These are phyloP conservation scores for Galerucella calmariensis DNA, from an alignment of 2,888 invertebrate genomes.

Conservation along the genomic window DNA sequence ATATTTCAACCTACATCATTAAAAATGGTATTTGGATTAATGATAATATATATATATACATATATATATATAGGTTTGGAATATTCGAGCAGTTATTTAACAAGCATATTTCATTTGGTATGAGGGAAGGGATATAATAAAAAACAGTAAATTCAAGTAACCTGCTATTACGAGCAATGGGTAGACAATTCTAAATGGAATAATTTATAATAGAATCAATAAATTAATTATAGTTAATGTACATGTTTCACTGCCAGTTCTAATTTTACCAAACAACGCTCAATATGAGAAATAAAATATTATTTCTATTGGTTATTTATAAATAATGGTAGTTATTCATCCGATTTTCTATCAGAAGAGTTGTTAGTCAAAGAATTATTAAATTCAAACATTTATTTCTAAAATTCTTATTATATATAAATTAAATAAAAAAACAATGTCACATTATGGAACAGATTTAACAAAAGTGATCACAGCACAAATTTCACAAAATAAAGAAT, in stretches of 20 bases:
- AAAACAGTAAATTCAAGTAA: too few relatives aligned
- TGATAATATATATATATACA: too few relatives aligned
- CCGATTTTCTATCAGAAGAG: background rate
- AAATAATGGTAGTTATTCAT: slow-evolving; percentile 14
- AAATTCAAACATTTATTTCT: slow-evolving; percentile 24
- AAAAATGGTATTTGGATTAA: too few relatives aligned
- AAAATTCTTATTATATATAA: slow-evolving; percentile 29
- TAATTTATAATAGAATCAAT: too few relatives aligned
- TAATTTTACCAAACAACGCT: slow-evolving; percentile 7
- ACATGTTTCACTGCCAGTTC: background rate
- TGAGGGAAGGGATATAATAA: too few relatives aligned
- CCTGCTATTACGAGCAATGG: too few relatives aligned
- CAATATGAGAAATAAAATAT: background rate
- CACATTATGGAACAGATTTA: slow-evolving; percentile 41
- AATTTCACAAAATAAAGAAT: slow-evolving; percentile 45
- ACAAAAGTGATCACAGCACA: slow-evolving; percentile 52
- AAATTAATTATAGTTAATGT: too few relatives aligned
- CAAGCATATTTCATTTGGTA: too few relatives aligned
- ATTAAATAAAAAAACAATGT: slow-evolving; percentile 39
- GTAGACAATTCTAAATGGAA: too few relatives aligned
- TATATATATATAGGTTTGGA: too few relatives aligned
- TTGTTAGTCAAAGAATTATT: slow-evolving; percentile 28
- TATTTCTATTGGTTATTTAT: background rate
- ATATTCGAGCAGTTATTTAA: too few relatives aligned
- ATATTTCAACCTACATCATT: too few relatives aligned